phyloP scores from a whole-genome alignment of 2,797 vertebrate species.

The Merluccius polli region DNA sequence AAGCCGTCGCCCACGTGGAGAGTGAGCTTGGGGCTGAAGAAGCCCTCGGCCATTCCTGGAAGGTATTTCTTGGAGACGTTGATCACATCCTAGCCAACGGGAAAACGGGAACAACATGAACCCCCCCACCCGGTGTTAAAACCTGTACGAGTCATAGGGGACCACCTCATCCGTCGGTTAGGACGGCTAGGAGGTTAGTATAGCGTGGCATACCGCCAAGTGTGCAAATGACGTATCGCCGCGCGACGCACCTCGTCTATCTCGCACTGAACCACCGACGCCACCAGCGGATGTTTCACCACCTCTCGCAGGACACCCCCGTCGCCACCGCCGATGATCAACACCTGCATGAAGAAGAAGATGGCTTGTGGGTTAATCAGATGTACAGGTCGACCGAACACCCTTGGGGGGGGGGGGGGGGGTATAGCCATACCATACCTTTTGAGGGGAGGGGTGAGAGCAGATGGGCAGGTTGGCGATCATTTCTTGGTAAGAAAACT shows the following conservation, averaged over 20 bases:
- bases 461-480: conserved; percentile 92
- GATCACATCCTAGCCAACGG: conserved; percentile 86
- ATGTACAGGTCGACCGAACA: neutral
- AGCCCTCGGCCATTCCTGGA: conserved; percentile 92
- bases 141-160: neutral
- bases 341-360: conserved; percentile 70
- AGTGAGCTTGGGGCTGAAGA: conserved; percentile 90
- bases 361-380: neutral
- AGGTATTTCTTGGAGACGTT: conserved; percentile 94
- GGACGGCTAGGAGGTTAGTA: neutral
- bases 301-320: conserved; percentile 93
- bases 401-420: too few species aligned
- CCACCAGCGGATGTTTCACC: conserved; percentile 88
- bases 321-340: conserved; percentile 94
- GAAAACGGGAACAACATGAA: neutral
- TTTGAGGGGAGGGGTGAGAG: conserved; percentile 90
- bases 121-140: neutral
- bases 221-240: too few species aligned
- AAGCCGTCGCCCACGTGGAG: conserved; percentile 94
- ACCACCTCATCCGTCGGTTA: neutral
- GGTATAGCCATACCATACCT: conserved; percentile 66
- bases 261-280: conserved; percentile 92
- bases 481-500: conserved; percentile 99
- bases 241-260: neutral
- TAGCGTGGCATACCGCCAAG: neutral